A percentile compares a stretch with the other conserved stretches of the same genome.
Evolutionary conservation across 2,113 vertebrate genomes (phyloP).

Genomic region (Asarcornis scutulata): DNA sequence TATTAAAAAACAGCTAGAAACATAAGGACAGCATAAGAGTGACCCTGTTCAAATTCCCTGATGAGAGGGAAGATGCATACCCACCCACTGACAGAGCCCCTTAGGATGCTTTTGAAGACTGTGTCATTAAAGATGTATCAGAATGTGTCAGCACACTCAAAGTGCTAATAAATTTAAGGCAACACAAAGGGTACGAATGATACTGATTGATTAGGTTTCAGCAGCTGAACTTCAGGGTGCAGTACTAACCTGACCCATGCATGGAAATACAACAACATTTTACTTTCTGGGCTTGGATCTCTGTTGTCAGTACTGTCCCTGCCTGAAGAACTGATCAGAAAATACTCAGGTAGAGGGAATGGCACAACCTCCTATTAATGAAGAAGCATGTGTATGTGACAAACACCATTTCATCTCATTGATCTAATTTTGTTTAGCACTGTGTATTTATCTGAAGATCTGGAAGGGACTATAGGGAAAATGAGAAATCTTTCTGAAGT

Average conservation of each 20-base stretch:
- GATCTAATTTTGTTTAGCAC: neutral
- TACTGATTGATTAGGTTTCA: neutral
- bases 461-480: neutral
- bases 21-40: neutral
- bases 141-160: neutral
- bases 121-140: neutral
- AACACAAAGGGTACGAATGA: neutral
- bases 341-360: neutral
- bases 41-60: neutral
- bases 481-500: neutral
- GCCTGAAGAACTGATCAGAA: neutral
- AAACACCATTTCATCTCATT: neutral
- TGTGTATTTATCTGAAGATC: neutral
- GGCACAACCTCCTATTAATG: neutral
- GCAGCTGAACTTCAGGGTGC: neutral
- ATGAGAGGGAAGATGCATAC: neutral
- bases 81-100: neutral
- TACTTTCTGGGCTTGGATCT: neutral
- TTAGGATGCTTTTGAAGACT: neutral
- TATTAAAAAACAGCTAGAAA: neutral
- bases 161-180: neutral
- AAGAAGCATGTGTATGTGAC: neutral
- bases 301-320: neutral
- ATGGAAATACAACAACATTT: neutral
- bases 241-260: neutral